These are phyloP conservation scores for Ophonus ardosiacus DNA, from an alignment of 2,888 invertebrate species.

Conservation along the genomic window DNA sequence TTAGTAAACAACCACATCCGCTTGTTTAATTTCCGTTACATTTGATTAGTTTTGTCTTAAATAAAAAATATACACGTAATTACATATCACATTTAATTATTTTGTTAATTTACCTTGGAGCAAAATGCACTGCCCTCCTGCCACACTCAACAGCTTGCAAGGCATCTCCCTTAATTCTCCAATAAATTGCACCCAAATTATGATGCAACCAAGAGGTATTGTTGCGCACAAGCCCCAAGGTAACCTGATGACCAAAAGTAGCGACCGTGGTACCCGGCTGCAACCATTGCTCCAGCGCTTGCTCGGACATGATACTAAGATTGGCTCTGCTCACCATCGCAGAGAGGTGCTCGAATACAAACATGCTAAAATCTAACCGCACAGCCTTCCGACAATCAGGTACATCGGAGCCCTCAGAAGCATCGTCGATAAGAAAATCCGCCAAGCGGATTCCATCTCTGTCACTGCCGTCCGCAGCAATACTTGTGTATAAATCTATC, in stretches of 20 bases:
- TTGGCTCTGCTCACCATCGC: conserved; percentile 77
- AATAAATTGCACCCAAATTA: conserved; percentile 88
- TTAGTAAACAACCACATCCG: neutral
- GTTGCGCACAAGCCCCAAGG: conserved; percentile 81
- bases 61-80: neutral
- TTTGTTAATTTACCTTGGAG: conserved; percentile 79
- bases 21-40: neutral
- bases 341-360: conserved; percentile 82
- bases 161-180: conserved; percentile 86
- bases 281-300: conserved; percentile 75
- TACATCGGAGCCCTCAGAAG: conserved; percentile 71
- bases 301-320: conserved; percentile 77
- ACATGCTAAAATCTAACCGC: conserved; percentile 80
- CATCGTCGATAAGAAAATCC: conserved; percentile 68
- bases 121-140: conserved; percentile 85
- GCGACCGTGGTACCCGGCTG: conserved; percentile 73
- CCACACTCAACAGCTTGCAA: conserved; percentile 89
- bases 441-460: conserved; percentile 75
- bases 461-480: conserved; percentile 79
- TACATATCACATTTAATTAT: neutral
- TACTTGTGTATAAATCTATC: conserved; percentile 83
- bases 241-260: conserved; percentile 81
- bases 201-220: conserved; percentile 88
- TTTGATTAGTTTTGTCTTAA: neutral
- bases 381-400: conserved; percentile 83